Evolutionary conservation across 2,888 invertebrate species (phyloP).

Genomic region (Blastobasis lacticolella): DNA sequence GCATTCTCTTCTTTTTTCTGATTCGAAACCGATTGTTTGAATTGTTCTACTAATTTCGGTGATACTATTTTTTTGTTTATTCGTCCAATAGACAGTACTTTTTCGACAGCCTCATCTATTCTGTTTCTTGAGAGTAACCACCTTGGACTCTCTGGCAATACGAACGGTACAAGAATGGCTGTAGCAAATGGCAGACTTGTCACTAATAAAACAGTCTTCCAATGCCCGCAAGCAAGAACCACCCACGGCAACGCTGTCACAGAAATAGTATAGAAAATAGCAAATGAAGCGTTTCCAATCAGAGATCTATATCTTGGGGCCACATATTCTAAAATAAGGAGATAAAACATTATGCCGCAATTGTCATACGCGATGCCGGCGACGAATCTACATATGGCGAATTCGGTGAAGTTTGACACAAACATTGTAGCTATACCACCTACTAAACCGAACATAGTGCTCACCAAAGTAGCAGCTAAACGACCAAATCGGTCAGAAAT

Average conservation of each 20-base stretch:
- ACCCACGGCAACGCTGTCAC: constrained; percentile 40
- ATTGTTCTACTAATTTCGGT: constrained; percentile 35
- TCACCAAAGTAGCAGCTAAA: constrained; percentile 34
- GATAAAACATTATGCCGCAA: constrained; percentile 44
- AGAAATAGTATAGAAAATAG: constrained; percentile 36
- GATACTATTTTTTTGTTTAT: constrained; percentile 40
- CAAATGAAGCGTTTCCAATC: constrained; percentile 39
- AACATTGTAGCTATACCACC: constrained; percentile 39
- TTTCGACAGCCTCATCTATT: constrained; percentile 38
- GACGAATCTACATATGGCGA: constrained; percentile 37
- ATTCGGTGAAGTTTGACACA: constrained; percentile 32
- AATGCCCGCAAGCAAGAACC: constrained; percentile 38
- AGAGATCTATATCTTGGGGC: constrained; percentile 45
- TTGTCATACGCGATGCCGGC: constrained; percentile 49
- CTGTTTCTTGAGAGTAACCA: constrained; percentile 46
- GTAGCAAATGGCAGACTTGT: constrained; percentile 39
- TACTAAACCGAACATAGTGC: constrained; percentile 35
- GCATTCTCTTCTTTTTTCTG: constrained; percentile 23
- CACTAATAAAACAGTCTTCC: constrained; percentile 41
- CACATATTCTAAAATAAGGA: constrained; percentile 43
- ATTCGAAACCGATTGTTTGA: constrained; percentile 23
- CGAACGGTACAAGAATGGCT: constrained; percentile 33
- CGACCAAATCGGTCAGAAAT: constrained; percentile 43
- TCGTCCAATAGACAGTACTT: constrained; percentile 35
- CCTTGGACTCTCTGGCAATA: constrained; percentile 45